Conservation (phyloP, 2,113 vertebrate species). For the Nicator chloris region DNA sequence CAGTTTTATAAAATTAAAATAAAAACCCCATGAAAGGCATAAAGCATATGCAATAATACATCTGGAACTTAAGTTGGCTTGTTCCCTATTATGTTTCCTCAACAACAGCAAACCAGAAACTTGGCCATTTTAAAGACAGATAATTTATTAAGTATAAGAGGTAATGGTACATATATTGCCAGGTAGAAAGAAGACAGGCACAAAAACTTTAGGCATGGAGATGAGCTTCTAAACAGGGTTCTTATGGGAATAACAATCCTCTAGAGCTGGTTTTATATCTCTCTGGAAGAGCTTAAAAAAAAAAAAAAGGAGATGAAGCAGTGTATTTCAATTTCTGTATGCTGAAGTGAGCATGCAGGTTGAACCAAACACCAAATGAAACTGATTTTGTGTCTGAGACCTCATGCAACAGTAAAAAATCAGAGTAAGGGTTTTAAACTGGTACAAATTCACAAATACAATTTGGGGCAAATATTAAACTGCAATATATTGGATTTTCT, state of each 20-base stretch:
- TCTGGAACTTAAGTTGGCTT: neutral
- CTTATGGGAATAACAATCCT: neutral
- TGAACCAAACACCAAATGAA: neutral
- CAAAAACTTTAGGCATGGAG: neutral
- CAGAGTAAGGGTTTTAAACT: neutral
- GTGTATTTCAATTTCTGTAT: neutral
- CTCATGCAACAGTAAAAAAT: neutral
- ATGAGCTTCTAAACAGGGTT: neutral
- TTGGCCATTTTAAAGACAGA: neutral
- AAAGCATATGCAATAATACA: neutral
- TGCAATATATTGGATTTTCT: too few species aligned
- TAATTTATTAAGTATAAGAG: neutral
- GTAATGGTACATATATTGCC: neutral
- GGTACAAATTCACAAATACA: neutral
- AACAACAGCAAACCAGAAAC: neutral
- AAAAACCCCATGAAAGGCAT: neutral
- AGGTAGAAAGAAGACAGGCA: neutral
- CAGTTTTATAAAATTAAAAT: neutral
- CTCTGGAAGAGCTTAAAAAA: neutral
- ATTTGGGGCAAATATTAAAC: neutral
- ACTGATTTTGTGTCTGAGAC: neutral
- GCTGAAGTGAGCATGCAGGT: neutral
- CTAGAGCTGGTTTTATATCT: neutral
- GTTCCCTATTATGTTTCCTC: neutral
- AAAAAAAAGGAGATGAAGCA: neutral